Evolutionary conservation across 2,113 vertebrate species (phyloP).

Genomic region (Plecotus auritus): DNA sequence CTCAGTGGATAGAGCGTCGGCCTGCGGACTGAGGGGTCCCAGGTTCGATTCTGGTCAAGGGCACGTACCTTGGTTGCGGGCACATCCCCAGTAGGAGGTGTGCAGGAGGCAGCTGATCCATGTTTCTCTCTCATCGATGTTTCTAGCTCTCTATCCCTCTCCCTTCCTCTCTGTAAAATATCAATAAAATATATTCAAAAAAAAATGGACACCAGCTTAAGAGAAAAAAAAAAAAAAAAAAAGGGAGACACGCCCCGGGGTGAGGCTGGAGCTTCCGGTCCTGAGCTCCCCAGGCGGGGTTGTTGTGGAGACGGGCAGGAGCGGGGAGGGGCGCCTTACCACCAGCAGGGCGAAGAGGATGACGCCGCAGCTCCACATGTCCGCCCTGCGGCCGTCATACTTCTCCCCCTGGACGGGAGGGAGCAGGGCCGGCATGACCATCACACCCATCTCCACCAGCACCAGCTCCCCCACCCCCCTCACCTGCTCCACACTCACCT

Average conservation of each 20-base stretch:
- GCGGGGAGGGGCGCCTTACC: conserved; percentile 74
- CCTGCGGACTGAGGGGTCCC: too few relatives aligned
- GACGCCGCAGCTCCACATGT: conserved; percentile 95
- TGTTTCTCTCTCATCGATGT: too few relatives aligned
- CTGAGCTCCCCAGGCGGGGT: not conserved
- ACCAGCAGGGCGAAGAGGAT: conserved; percentile 92
- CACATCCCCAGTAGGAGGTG: too few relatives aligned
- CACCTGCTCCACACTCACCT: conserved; percentile 80
- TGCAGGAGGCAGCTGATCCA: too few relatives aligned
- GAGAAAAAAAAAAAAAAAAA: too few relatives aligned
- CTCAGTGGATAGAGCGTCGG: too few relatives aligned
- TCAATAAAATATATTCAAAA: too few relatives aligned
- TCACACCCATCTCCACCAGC: accelerated
- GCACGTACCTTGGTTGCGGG: too few relatives aligned
- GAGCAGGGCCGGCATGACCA: not conserved
- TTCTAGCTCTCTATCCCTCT: too few relatives aligned
- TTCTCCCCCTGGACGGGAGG: conserved; percentile 86
- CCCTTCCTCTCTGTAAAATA: too few relatives aligned
- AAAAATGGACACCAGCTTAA: too few relatives aligned
- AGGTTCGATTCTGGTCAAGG: too few relatives aligned
- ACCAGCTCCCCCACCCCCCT: accelerated
- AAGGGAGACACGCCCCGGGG: not conserved
- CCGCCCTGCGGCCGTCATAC: conserved; percentile 91
- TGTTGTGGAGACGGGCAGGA: not conserved
- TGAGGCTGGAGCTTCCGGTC: not conserved